phyloP scores from a whole-genome alignment of 2,113 vertebrate genomes.

The Oncorhynchus clarkii region DNA sequence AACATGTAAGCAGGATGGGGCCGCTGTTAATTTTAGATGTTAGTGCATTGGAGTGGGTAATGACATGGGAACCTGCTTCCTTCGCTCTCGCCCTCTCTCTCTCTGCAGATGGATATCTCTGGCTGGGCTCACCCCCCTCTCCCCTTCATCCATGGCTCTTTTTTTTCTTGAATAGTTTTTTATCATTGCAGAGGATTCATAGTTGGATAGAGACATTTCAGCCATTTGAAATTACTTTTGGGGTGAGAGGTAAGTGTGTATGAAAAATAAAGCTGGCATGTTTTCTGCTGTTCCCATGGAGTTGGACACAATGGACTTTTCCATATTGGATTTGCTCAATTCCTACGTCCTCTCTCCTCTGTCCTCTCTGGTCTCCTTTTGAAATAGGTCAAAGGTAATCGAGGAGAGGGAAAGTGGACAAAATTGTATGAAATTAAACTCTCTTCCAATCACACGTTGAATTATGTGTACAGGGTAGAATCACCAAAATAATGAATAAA shows the following conservation, averaged over 20 bases:
- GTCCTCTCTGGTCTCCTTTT: too few species aligned
- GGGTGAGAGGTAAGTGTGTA: too few species aligned
- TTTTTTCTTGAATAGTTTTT: background rate
- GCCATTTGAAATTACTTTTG: background rate
- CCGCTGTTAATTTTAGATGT: constrained; percentile 74
- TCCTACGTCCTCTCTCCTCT: too few species aligned
- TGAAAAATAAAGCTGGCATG: background rate
- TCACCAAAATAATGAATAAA: too few species aligned
- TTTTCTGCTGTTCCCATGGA: background rate
- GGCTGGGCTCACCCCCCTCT: background rate
- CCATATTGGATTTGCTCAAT: too few species aligned
- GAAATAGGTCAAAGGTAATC: too few species aligned
- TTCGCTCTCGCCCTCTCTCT: constrained; percentile 13
- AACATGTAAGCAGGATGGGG: constrained; percentile 70
- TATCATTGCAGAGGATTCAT: background rate
- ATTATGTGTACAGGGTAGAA: too few species aligned
- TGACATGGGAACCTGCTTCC: constrained; percentile 67
- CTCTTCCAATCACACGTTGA: too few species aligned
- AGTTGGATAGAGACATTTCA: background rate
- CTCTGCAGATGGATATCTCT: constrained; percentile 54
- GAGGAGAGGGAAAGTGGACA: too few species aligned
- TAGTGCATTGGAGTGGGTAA: constrained; percentile 71
- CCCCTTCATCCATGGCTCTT: background rate
- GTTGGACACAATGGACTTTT: too few species aligned
- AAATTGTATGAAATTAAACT: too few species aligned